Evolutionary conservation across 2,888 invertebrate genomes (phyloP), one percentile per base, ranked within the genome.

Genomic region (Ennomos fuscantarius): DNA sequence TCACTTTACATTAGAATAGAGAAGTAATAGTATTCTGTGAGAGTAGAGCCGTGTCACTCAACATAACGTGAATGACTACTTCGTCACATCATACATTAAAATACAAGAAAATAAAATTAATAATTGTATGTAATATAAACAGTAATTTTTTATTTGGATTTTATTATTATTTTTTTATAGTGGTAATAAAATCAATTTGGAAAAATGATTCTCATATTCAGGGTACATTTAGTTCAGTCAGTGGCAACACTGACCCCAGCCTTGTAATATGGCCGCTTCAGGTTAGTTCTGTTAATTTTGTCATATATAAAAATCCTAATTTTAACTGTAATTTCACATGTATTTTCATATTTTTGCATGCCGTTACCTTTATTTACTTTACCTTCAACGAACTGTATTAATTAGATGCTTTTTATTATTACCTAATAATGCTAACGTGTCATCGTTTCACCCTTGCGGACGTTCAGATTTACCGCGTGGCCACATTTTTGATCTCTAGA

Each of bases 261-360:
- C 92, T 90, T 92, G 89, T 93, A 94, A 94, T 93, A 95, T 95
- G 95, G 95, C 95, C 93, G 93, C 94, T 91, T 89, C 94, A 95
- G 95, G 95, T 95, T 94, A 93, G 95, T 94, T 86, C 82, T 79
- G 79, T 77, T 79, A 84, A 87, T 89, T 91, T 91, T 89, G 86
- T 93, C 92, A 93, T 87, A 86, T 91, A 88, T 86, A 91, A 85
- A 79, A 79, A 75, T 72, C 70, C 64, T 62, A 64, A 69, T 72
- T 75, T 75, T 74, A 50, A 57, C 68, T 66, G 62, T 60, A 73
- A 69, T 72, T 72, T 65, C 46, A 36, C 65, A 54, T 66, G 66
- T 65, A 58, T 69, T 72, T 72, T 65, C 60, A 65, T 64, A 70
- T 72, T 74, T 78, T 70, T 55, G 63, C 69, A 63, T 55, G 42